These are phyloP conservation scores for Halictus quadricinctus DNA, from an alignment of 2,888 invertebrate species.

Conservation along the genomic window DNA sequence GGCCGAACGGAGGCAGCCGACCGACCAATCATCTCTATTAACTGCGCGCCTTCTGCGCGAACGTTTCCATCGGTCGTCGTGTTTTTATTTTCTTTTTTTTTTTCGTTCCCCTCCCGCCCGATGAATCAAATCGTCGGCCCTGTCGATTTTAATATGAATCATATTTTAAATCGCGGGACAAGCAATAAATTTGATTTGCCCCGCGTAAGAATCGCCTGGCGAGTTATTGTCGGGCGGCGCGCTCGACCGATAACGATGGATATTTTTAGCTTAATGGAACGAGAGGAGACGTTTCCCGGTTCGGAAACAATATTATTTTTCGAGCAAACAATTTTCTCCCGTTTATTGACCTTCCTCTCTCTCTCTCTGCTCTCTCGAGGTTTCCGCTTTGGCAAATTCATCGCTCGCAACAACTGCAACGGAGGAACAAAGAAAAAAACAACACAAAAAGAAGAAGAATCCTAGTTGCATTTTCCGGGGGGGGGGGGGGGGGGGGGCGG, in stretches of 20 bases:
- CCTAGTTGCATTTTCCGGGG: not conserved
- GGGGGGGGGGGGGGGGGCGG: not conserved
- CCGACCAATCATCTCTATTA: constrained; percentile 44
- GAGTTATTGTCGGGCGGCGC: not conserved
- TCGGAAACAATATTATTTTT: constrained; percentile 7
- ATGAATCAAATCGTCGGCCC: constrained; percentile 6
- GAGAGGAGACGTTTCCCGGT: constrained; percentile 2
- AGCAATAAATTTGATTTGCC: constrained; percentile 29
- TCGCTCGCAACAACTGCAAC: not conserved
- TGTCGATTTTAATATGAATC: constrained; percentile 24
- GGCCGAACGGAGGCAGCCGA: not conserved
- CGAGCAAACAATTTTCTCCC: not conserved
- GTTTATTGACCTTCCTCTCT: not conserved
- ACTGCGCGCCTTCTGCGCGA: constrained; percentile 1
- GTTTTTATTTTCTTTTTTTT: not conserved
- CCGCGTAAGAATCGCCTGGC: not conserved
- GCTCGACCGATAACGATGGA: constrained; percentile 20
- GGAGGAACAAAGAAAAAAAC: no score
- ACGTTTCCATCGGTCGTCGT: constrained; percentile 4
- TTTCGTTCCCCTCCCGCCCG: not conserved
- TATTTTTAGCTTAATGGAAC: constrained; percentile 17
- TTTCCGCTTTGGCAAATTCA: not conserved
- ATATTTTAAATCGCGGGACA: constrained; percentile 20
- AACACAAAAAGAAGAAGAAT: not conserved
- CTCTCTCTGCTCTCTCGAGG: not conserved